phyloP scores from a whole-genome alignment of 2,113 vertebrate genomes.

The Hippocampus mohnikei region DNA sequence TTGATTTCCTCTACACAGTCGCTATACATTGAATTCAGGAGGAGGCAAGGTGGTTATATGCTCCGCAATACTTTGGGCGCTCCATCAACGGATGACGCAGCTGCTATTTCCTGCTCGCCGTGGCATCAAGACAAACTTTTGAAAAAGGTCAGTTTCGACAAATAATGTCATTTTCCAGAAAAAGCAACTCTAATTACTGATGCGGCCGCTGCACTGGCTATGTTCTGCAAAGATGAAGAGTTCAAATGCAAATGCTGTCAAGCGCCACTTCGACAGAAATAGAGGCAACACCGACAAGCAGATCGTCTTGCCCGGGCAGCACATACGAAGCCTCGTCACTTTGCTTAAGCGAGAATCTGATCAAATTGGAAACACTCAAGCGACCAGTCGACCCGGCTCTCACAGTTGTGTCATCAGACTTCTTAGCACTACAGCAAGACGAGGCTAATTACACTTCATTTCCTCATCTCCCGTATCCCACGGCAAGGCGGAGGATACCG shows the following conservation, averaged over 20 bases:
- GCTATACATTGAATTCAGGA: slow-evolving; percentile 43
- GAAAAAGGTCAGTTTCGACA: slow-evolving; percentile 31
- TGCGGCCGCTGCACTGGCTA: background rate
- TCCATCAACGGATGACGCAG: slow-evolving; percentile 46
- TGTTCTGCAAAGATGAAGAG: background rate
- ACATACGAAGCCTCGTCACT: slow-evolving; percentile 27
- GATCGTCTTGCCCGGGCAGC: slow-evolving; percentile 22
- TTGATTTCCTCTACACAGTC: slow-evolving; percentile 49
- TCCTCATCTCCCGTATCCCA: slow-evolving; percentile 15
- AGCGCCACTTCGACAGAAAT: too few relatives aligned
- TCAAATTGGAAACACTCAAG: slow-evolving; percentile 46
- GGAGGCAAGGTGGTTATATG: slow-evolving; percentile 45
- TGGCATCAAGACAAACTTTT: slow-evolving; percentile 25
- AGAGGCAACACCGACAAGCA: background rate
- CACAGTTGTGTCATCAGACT: slow-evolving; percentile 24
- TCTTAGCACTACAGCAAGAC: slow-evolving; percentile 18
- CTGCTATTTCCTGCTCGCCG: slow-evolving; percentile 19
- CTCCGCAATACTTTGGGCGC: slow-evolving; percentile 31
- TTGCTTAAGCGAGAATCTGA: slow-evolving; percentile 21
- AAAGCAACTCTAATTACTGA: background rate
- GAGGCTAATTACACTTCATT: slow-evolving; percentile 21
- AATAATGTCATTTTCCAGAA: background rate
- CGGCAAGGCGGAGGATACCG: too few relatives aligned
- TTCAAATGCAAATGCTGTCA: too few relatives aligned
- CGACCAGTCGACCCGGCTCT: slow-evolving; percentile 24